Conservation (phyloP, 2,797 vertebrate genomes). For the Lacerta bilineata region DNA sequence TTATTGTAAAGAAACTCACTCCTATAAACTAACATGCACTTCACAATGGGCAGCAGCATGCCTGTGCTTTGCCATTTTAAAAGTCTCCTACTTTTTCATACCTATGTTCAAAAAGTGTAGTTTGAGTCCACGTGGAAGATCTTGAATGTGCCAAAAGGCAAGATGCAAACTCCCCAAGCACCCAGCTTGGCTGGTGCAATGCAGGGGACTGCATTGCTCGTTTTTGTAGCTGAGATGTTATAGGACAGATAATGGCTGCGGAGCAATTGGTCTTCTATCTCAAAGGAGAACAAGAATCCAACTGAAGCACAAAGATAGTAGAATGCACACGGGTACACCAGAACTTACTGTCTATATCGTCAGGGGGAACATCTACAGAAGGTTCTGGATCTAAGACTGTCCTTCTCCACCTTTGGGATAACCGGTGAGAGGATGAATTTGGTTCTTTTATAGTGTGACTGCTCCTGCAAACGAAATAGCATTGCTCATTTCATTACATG, state of each 20-base stretch:
- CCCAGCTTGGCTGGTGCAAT: background rate
- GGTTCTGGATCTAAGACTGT: slow-evolving; percentile 86
- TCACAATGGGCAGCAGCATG: background rate
- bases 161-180: background rate
- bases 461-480: slow-evolving; percentile 78
- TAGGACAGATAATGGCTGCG: background rate
- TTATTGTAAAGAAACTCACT: background rate
- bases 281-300: background rate
- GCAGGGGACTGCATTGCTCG: background rate
- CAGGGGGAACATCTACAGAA: slow-evolving; percentile 75
- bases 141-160: background rate
- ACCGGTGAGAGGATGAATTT: slow-evolving; percentile 75
- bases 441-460: slow-evolving; percentile 82
- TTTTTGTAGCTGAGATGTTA: background rate
- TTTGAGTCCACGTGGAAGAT: background rate
- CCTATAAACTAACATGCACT: background rate
- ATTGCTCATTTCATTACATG: background rate
- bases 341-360: slow-evolving; percentile 88
- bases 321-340: background rate
- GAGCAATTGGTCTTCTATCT: background rate
- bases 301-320: background rate
- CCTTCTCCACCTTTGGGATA: slow-evolving; percentile 81
- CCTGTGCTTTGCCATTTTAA: background rate
- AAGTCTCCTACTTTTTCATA: background rate
- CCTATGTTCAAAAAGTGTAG: background rate